Base-by-base conservation (phyloP, 2,888 invertebrate species). In the Liopterus haemorrhoidalis region DNA sequence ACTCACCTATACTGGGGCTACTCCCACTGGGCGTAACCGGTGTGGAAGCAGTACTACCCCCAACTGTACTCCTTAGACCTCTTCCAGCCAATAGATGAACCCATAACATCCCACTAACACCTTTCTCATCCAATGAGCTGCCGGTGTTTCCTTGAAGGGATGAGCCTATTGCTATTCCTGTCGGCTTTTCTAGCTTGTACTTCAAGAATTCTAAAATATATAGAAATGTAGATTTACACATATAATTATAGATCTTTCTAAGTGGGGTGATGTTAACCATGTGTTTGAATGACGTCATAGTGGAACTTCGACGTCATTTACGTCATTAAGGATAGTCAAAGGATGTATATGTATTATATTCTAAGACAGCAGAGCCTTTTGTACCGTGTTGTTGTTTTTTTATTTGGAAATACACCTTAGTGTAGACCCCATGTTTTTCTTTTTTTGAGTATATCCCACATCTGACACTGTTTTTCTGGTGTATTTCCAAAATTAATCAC, bases 21-120 rank as follows among this genome's bases (percentile, higher is more conserved):
- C 24, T 31, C 1, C 79, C 70, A 1, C 75, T 74, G 1, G 77
- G 78, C 1, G 81, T 78, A 2, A 82, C 81, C 5, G 82, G 81
- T 0, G 83, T 82, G 16, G 82, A 81, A 2, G 86, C 84, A 0
- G 85, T 79, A 0, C 79, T 74, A 1, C 78, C 77, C 8, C 77
- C 73, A 2, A 81, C 78, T 1, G 81, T 78, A 14, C 88, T 81
- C 57, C 90, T 75, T 9, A 93, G 72, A 5, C 91, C 91, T 50
- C 92, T 79, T 2, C 93, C 93, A 1, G 91, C 90, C 28, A 93
- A 67, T 40, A 93, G 70, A 63, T 93, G 92, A 11, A 93, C 85
- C 87, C 90, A 90, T 4, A 93, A 71, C 75, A 93, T 81, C 5
- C 93, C 93, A 39, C 88, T 90, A 9, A 89, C 78, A 1, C 84